Base-by-base conservation (phyloP, 1,140 invertebrate genomes). In the Belonocnema kinseyi region DNA sequence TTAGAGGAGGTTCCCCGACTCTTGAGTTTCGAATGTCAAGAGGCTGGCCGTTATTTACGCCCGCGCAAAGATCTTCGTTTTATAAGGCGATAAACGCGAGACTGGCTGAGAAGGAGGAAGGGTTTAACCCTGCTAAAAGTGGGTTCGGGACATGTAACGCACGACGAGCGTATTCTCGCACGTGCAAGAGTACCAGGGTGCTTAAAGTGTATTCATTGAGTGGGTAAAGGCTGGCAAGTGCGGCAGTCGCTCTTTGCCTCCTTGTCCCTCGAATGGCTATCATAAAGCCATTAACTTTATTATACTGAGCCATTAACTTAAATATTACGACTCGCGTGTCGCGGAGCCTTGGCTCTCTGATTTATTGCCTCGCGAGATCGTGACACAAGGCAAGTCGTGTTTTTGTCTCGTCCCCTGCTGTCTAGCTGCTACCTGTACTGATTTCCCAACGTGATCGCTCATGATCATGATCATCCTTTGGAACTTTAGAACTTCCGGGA, bases 281-380 rank as follows among this genome's bases (percentile, higher is more conserved):
- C 89, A 90, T 90, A 89, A 90, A 90, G 88, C 89, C 85, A 91
- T 91, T 91, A 90, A 91, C 88, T 91, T 90, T 91, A 90, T 90
- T 91, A 87, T 88, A 88, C 88, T 77, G 85, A 87, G 88, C 87
- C 86, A 89, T 90, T 90, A 89, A 90, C 87, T 89, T 87, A 90
- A 90, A 89, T 91, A 90, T 90, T 91, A 89, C 89, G 87, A 89
- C 87, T 90, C 86, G 86, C 89, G 89, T 90, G 88, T 89, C 89
- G 86, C 85, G 85, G 83, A 78, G 82, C 83, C 88, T 86, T 83
- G 80, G 61, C 80, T 82, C 50, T 79, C 82, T 88, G 87, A 87
- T 88, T 88, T 88, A 88, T 88, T 82, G 76, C 80, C 56, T 33
- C 16, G 61, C 52, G 66, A 83, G 77, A 85, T 83, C 79, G 71